Conservation (phyloP, 2,113 vertebrate species). For the Ibidorhyncha struthersii region DNA sequence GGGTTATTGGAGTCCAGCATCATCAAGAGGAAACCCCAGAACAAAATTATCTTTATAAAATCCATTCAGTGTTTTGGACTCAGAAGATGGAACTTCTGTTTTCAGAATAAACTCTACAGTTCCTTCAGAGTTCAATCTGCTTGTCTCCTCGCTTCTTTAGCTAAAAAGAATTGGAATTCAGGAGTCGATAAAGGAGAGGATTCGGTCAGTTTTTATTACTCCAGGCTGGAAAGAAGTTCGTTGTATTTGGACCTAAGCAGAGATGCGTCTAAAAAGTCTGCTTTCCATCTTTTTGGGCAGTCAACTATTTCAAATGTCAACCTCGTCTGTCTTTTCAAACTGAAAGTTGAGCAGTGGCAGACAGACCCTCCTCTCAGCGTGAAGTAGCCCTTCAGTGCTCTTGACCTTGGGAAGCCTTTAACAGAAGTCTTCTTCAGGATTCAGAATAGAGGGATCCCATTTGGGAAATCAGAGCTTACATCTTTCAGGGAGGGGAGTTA, state of each 20-base stretch:
- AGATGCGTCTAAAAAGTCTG: not conserved
- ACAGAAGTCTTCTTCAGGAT: not conserved
- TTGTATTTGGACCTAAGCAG: not conserved
- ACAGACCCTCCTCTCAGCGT: not conserved
- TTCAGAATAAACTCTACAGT: not conserved
- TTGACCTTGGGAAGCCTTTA: not conserved
- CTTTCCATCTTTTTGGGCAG: not conserved
- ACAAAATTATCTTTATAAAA: not conserved
- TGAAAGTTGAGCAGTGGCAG: not conserved
- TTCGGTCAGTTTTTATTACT: not conserved
- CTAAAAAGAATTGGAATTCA: not conserved
- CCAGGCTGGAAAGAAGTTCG: not conserved
- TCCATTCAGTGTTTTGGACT: not conserved
- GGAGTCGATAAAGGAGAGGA: not conserved
- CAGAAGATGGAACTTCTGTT: not conserved
- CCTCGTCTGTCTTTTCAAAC: not conserved
- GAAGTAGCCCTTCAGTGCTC: not conserved
- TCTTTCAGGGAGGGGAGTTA: not conserved
- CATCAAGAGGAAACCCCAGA: not conserved
- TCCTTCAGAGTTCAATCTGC: not conserved
- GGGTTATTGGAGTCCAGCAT: not conserved
- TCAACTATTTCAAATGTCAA: not conserved
- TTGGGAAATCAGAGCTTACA: not conserved
- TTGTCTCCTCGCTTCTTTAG: not conserved
- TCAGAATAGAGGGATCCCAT: not conserved